phyloP scores from a whole-genome alignment of 1,140 invertebrate species.

The Lasaia peninsularis region DNA sequence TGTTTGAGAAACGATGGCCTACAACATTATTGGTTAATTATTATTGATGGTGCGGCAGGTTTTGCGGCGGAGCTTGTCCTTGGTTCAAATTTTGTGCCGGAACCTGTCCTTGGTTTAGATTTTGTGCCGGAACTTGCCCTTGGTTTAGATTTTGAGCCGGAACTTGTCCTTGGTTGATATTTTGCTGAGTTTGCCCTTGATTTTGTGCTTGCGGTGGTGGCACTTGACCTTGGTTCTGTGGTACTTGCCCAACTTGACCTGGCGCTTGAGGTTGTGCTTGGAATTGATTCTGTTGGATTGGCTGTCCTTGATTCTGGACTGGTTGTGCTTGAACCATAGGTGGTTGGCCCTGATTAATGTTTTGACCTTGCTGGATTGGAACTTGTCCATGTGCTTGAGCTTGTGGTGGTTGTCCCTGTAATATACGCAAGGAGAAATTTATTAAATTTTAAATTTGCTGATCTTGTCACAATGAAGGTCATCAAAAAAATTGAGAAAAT shows the following conservation, averaged over 20 bases:
- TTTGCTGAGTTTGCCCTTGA: constrained; percentile 26
- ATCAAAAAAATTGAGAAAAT: too few relatives aligned
- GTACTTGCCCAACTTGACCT: constrained; percentile 28
- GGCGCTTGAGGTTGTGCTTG: constrained; percentile 25
- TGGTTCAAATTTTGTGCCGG: background rate
- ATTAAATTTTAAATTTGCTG: too few relatives aligned
- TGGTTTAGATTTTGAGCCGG: background rate
- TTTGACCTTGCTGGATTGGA: constrained; percentile 8
- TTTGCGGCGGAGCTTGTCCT: background rate
- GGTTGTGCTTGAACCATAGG: background rate
- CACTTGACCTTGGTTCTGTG: constrained; percentile 15
- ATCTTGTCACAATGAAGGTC: too few relatives aligned
- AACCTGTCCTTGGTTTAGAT: background rate
- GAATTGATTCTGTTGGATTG: background rate
- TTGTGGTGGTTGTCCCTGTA: constrained; percentile 6
- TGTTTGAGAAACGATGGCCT: too few relatives aligned
- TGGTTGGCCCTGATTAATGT: too few relatives aligned
- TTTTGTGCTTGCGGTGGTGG: constrained; percentile 22
- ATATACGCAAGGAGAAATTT: too few relatives aligned
- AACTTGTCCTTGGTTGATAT: background rate
- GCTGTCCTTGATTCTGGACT: too few relatives aligned
- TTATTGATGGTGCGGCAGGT: background rate
- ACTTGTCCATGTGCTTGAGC: constrained; percentile 14
- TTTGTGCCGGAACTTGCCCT: background rate
- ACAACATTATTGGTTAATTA: too few relatives aligned